These are phyloP conservation scores for Eupsilia transversa DNA, from an alignment of 2,888 invertebrate genomes.

Conservation along the genomic window DNA sequence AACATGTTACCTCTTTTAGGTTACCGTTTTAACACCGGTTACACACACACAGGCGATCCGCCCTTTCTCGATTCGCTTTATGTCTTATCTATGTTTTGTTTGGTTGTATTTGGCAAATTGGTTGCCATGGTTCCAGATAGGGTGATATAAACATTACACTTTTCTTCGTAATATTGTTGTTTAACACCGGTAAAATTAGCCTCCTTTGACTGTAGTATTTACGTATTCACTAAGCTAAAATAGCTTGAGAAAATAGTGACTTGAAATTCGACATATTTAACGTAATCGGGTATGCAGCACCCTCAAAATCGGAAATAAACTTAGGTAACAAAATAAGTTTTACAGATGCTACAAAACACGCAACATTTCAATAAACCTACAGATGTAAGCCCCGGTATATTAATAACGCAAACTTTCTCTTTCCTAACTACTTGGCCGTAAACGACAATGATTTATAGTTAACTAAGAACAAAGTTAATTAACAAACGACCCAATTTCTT, in stretches of 20 bases:
- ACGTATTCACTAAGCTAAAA: no score
- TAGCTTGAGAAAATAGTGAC: neutral
- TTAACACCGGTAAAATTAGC: neutral
- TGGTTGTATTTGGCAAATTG: constrained; percentile 4
- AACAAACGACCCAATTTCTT: constrained; percentile 62
- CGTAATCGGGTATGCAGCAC: neutral
- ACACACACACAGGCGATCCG: no score
- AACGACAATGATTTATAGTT: constrained; percentile 68
- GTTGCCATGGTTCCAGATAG: constrained; percentile 33
- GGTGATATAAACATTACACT: neutral
- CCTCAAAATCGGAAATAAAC: neutral
- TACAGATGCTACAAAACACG: constrained; percentile 1
- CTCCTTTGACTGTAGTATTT: neutral
- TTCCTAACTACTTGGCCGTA: constrained; percentile 52
- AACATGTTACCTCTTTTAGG: no score
- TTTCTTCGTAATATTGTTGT: neutral
- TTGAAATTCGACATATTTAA: neutral
- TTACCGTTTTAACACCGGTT: no score
- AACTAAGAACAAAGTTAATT: constrained; percentile 65
- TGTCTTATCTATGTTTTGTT: neutral
- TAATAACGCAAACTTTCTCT: constrained; percentile 59
- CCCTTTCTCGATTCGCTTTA: no score
- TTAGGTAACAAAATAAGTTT: neutral
- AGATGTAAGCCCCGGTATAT: constrained; percentile 38
- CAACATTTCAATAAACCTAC: constrained; percentile 18